phyloP scores from a whole-genome alignment of 2,797 vertebrate species.

The Hippoglossus hippoglossus region DNA sequence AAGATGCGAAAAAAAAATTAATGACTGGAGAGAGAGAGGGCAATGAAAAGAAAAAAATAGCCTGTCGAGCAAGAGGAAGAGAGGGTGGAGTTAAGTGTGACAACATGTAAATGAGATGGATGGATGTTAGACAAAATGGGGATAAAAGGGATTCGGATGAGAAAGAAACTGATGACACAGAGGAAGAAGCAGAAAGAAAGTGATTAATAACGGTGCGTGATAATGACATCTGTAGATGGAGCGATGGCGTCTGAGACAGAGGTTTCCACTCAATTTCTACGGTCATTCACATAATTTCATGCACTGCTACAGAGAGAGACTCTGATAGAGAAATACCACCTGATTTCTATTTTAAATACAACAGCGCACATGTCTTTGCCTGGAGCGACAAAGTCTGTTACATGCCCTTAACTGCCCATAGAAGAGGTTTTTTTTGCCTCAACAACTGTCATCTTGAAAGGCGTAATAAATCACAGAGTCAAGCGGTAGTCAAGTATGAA shows the following conservation, averaged over 20 bases:
- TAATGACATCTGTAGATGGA: slow-evolving; percentile 21
- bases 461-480: neutral
- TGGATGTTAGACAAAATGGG: slow-evolving; percentile 15
- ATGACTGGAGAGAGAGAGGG: slow-evolving; percentile 11
- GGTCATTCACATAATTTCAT: slow-evolving; percentile 20
- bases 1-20: slow-evolving; percentile 4
- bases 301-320: neutral
- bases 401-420: no score
- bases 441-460: slow-evolving; percentile 25
- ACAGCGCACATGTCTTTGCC: no score
- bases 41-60: slow-evolving; percentile 2
- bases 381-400: no score
- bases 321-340: no score
- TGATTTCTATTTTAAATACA: no score
- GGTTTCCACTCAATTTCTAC: slow-evolving; percentile 12
- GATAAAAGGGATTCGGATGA: slow-evolving; percentile 30
- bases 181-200: slow-evolving; percentile 12
- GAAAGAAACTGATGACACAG: slow-evolving; percentile 50
- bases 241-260: slow-evolving; percentile 14
- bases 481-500: neutral
- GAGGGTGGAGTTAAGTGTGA: slow-evolving; percentile 7
- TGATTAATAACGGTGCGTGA: slow-evolving; percentile 7
- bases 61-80: no score
- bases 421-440: neutral
- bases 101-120: slow-evolving; percentile 55